phyloP scores from a whole-genome alignment of 2,113 vertebrate species.

The Blennius ocellaris region DNA sequence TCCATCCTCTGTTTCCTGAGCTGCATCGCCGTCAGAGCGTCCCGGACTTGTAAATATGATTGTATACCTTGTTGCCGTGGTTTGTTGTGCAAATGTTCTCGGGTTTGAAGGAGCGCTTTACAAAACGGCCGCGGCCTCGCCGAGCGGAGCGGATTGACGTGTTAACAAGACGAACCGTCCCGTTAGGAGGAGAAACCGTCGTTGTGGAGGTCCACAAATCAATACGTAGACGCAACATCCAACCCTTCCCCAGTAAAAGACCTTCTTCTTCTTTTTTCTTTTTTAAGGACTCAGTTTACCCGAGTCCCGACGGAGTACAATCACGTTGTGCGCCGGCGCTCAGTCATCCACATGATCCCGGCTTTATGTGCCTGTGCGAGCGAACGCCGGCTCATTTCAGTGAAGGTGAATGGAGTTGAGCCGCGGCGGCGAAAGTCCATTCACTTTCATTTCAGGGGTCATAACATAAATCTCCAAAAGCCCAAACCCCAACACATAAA shows the following conservation, averaged over 20 bases:
- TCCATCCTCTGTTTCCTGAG: neutral
- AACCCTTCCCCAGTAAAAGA: neutral
- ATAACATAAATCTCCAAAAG: neutral
- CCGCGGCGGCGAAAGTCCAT: constrained; percentile 8
- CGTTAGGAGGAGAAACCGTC: neutral
- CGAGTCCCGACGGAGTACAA: neutral
- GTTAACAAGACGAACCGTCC: neutral
- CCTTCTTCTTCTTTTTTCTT: too few relatives aligned
- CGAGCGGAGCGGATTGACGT: neutral
- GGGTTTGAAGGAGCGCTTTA: too few relatives aligned
- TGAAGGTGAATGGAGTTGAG: constrained; percentile 5
- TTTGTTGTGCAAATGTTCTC: neutral
- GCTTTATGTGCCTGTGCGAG: constrained; percentile 3
- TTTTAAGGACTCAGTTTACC: neutral
- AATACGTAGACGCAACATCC: neutral
- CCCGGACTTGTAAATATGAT: neutral
- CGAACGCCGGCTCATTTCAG: too few relatives aligned
- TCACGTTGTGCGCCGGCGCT: neutral
- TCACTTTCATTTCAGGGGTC: constrained; percentile 16
- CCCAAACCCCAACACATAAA: constrained; percentile 6
- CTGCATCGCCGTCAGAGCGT: neutral
- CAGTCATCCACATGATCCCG: constrained; percentile 1
- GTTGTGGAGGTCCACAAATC: constrained; percentile 15
- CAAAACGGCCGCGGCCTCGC: too few relatives aligned
- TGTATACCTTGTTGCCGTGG: neutral